Percentiles rank a stretch among this genome's conserved stretches.
Conservation (phyloP, 1,140 invertebrate genomes). For the Teleogryllus occipitalis region DNA sequence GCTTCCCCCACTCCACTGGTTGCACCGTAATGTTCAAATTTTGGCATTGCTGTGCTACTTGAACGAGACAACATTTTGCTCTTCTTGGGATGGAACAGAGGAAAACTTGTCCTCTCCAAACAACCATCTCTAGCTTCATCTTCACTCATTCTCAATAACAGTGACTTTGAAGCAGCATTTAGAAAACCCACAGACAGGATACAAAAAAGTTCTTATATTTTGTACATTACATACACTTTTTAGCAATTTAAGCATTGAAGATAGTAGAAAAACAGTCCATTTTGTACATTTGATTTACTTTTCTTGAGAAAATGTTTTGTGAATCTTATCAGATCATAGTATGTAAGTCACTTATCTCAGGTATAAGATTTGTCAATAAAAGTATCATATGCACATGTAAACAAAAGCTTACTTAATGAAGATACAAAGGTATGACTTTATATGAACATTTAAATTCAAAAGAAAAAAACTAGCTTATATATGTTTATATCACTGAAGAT, state of each 20-base stretch:
- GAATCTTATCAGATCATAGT: not conserved
- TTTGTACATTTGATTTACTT: not conserved
- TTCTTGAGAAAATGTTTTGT: not conserved
- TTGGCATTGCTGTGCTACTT: not conserved
- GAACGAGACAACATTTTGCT: constrained; percentile 13
- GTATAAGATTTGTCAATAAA: not conserved
- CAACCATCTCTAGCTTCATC: constrained; percentile 13
- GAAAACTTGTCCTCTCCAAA: constrained; percentile 18
- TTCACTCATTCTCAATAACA: constrained; percentile 17
- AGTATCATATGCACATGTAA: not conserved
- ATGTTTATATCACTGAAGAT: not conserved
- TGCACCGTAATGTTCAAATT: too few species aligned
- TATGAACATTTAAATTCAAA: not conserved
- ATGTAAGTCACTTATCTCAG: not conserved
- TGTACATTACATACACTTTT: not conserved
- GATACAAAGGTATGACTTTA: not conserved
- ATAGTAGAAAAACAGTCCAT: not conserved
- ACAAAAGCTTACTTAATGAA: not conserved
- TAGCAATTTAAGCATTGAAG: not conserved
- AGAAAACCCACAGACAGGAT: not conserved
- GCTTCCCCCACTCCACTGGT: not conserved
- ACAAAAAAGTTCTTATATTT: not conserved
- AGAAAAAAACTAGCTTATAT: not conserved
- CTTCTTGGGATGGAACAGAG: constrained; percentile 19
- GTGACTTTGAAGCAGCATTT: not conserved